phyloP scores from a whole-genome alignment of 2,888 invertebrate genomes.

The Monopis laevigella region DNA sequence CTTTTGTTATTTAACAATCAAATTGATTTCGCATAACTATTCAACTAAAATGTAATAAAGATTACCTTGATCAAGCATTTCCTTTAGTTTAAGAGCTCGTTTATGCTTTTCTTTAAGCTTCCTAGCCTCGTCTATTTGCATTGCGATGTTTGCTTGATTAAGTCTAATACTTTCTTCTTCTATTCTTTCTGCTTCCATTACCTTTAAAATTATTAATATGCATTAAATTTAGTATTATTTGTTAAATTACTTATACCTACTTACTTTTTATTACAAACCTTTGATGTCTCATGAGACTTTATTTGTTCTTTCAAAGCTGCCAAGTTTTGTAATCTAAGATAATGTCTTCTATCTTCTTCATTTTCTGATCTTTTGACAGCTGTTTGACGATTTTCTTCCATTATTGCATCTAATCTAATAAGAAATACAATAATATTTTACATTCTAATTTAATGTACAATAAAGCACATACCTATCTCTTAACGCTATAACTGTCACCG shows the following conservation, averaged over 20 bases:
- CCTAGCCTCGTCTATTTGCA: constrained; percentile 71
- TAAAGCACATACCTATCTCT: no score
- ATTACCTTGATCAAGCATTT: constrained; percentile 65
- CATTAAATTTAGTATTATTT: no score
- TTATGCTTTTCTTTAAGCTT: constrained; percentile 64
- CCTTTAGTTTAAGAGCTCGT: constrained; percentile 62
- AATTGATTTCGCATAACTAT: no score
- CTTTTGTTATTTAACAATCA: no score
- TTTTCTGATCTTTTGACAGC: constrained; percentile 64
- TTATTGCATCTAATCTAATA: constrained; percentile 70
- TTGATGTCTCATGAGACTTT: constrained; percentile 46
- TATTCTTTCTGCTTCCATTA: constrained; percentile 72
- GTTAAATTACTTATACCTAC: background rate
- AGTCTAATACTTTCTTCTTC: constrained; percentile 73
- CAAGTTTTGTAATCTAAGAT: constrained; percentile 50
- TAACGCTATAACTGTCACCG: no score
- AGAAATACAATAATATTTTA: background rate
- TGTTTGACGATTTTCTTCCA: constrained; percentile 73
- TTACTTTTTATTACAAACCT: constrained; percentile 25
- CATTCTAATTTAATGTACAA: no score
- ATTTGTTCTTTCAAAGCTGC: constrained; percentile 59
- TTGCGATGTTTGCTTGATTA: constrained; percentile 70
- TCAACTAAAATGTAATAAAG: no score
- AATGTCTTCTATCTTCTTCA: constrained; percentile 46
- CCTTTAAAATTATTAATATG: constrained; percentile 27